Evolutionary conservation across 2,888 invertebrate genomes (phyloP), one percentile per base, ranked within the genome.

Genomic region (Drosophila vallismaia): DNA sequence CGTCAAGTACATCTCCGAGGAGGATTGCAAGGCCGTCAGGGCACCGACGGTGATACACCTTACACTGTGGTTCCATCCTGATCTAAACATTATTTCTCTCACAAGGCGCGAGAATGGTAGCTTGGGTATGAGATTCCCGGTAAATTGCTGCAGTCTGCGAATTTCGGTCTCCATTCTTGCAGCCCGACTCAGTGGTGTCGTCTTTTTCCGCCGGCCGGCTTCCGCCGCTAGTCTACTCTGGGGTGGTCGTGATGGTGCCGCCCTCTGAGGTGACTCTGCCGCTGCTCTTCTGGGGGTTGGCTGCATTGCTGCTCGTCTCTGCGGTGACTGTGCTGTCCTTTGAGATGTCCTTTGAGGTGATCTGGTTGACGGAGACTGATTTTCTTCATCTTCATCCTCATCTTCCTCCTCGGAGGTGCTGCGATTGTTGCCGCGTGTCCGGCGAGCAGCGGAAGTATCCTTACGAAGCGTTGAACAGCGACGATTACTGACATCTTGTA

Each of bases 1-100:
- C 0, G 91, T 90, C 3, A 93, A 8, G 70, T 92, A 93, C 70
- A 92, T 89, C 84, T 93, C 93, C 0, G 91, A 58, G 1, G 93
- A 88, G 71, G 92, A 92, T 76, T 93, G 93, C 28, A 93, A 60
- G 0, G 93, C 93, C 68, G 89, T 81, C 10, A 93, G 53, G 0
- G 93, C 93, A 1, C 74, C 42, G 0, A 49, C 1, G 55, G 93
- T 92, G 38, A 93, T n/a, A n/a, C n/a, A n/a, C n/a, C n/a, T n/a
- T n/a, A n/a, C n/a, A n/a, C n/a, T n/a, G n/a, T n/a, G n/a, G n/a
- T n/a, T n/a, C n/a, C n/a, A n/a, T n/a, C n/a, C n/a, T n/a, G n/a
- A n/a, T n/a, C n/a, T n/a, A n/a, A n/a, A n/a, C 19, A 89, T 75
- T 0, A 71, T 1, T 77, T 93, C 92, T 24, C 91, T 90, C 9